phyloP scores from a whole-genome alignment of 2,888 invertebrate genomes.

The Byasa hedistus region DNA sequence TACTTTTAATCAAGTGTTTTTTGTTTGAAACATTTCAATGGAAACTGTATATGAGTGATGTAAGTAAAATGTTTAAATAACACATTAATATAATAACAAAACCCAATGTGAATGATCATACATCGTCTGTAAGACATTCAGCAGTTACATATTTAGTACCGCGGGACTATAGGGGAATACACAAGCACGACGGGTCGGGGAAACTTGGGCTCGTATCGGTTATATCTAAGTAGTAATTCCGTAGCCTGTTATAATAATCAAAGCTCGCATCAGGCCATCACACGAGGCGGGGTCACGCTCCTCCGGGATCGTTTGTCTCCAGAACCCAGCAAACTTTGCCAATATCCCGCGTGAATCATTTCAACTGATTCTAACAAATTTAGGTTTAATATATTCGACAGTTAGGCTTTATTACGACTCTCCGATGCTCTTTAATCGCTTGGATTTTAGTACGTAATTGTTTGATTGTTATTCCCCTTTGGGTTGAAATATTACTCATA shows the following conservation, averaged over 20 bases:
- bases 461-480: too few relatives aligned
- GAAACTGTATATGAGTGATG: too few relatives aligned
- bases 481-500: too few relatives aligned
- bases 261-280: conserved; percentile 26
- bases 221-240: conserved; percentile 25
- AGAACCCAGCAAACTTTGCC: conserved; percentile 21
- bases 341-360: conserved; percentile 23
- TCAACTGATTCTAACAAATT: conserved; percentile 22
- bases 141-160: not conserved
- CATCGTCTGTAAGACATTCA: too few relatives aligned
- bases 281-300: conserved; percentile 27
- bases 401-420: too few relatives aligned
- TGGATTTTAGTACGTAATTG: too few relatives aligned
- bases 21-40: too few relatives aligned
- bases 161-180: conserved; percentile 11
- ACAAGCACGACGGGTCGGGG: conserved; percentile 15
- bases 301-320: conserved; percentile 25
- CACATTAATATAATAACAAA: too few relatives aligned
- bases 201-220: conserved; percentile 27
- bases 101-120: too few relatives aligned
- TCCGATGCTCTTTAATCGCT: too few relatives aligned
- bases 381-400: conserved; percentile 5
- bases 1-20: too few relatives aligned
- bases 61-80: too few relatives aligned
- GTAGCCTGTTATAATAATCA: conserved; percentile 29